These are phyloP conservation scores for Nymphalis urticae DNA, from an alignment of 2,888 invertebrate genomes.

Conservation along the genomic window DNA sequence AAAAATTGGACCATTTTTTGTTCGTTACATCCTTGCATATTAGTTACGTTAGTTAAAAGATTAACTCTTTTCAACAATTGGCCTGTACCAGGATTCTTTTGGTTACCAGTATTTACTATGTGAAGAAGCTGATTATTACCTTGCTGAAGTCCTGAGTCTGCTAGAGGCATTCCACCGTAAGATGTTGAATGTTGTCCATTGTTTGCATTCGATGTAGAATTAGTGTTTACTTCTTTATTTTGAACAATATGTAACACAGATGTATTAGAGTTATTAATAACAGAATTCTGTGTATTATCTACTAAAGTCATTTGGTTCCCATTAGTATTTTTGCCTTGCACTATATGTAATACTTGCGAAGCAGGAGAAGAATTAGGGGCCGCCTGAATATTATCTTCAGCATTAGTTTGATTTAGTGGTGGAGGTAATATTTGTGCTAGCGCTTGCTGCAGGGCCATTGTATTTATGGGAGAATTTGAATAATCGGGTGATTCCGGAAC, in stretches of 20 bases:
- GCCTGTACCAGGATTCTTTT: conserved; percentile 62
- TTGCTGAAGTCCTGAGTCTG: conserved; percentile 71
- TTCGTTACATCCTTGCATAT: conserved; percentile 74
- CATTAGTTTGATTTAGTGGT: conserved; percentile 63
- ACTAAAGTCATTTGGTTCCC: conserved; percentile 68
- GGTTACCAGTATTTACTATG: conserved; percentile 73
- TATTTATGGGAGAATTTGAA: conserved; percentile 67
- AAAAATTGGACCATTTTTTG: conserved; percentile 83
- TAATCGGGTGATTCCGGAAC: conserved; percentile 53
- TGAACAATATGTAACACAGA: conserved; percentile 77
- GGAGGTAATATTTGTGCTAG: conserved; percentile 75
- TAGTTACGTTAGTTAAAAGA: conserved; percentile 72
- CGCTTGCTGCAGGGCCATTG: conserved; percentile 74
- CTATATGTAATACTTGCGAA: conserved; percentile 74
- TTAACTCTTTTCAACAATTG: conserved; percentile 77
- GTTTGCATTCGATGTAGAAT: conserved; percentile 53
- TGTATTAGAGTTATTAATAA: conserved; percentile 64
- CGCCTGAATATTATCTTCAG: conserved; percentile 56
- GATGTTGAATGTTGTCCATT: conserved; percentile 56
- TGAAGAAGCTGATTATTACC: conserved; percentile 75
- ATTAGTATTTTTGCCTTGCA: conserved; percentile 71
- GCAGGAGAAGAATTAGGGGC: conserved; percentile 48
- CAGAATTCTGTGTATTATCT: conserved; percentile 68
- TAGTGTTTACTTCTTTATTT: conserved; percentile 57
- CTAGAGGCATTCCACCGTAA: conserved; percentile 69